Evolutionary conservation across 1,140 invertebrate genomes (phyloP).

Genomic region (Conopomorpha cramerella): DNA sequence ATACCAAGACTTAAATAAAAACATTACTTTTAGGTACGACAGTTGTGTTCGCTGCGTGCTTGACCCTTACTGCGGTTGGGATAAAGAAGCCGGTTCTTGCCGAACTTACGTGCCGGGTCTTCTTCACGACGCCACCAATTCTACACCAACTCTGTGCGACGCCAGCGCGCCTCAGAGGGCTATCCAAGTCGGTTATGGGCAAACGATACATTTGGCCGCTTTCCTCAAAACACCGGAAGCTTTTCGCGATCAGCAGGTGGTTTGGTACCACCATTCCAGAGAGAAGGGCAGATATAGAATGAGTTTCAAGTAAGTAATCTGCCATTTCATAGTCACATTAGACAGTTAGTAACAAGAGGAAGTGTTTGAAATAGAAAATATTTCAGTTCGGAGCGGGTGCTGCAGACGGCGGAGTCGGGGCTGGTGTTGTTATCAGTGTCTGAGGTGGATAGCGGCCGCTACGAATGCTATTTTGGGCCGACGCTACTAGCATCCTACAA

Average conservation of each 20-base stretch:
- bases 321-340: no score
- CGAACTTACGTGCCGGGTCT: constrained; percentile 72
- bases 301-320: constrained; percentile 48
- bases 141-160: constrained; percentile 72
- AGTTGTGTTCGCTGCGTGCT: constrained; percentile 78
- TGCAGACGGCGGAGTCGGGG: constrained; percentile 72
- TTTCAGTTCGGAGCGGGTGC: constrained; percentile 69
- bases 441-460: constrained; percentile 71
- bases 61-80: constrained; percentile 86
- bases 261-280: constrained; percentile 74
- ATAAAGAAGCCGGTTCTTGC: constrained; percentile 75
- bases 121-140: constrained; percentile 73
- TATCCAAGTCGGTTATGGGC: constrained; percentile 74
- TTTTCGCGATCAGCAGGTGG: constrained; percentile 63
- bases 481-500: constrained; percentile 72
- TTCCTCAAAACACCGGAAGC: constrained; percentile 73
- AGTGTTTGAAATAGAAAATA: no score
- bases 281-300: constrained; percentile 67
- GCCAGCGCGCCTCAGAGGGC: constrained; percentile 70
- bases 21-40: constrained; percentile 66
- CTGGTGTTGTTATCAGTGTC: constrained; percentile 72
- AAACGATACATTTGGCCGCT: constrained; percentile 76
- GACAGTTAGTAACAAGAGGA: no score
- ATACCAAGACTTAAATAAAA: no score
- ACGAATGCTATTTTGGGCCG: constrained; percentile 72